These are phyloP conservation scores for Mugil cephalus DNA, from an alignment of 2,113 vertebrate genomes.

Conservation along the genomic window DNA sequence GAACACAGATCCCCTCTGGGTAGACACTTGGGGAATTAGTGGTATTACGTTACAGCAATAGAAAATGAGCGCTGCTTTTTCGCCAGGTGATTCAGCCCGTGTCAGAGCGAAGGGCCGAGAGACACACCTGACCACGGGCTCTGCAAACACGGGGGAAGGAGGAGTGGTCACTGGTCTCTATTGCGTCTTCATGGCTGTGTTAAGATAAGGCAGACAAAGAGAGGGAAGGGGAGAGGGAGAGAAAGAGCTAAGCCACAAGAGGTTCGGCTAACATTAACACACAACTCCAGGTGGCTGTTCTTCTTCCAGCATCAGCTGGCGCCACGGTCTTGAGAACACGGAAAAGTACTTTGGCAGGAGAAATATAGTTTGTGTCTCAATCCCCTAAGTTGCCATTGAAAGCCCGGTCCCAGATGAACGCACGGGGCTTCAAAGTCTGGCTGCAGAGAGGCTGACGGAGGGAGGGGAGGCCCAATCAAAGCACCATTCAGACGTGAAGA, in stretches of 20 bases:
- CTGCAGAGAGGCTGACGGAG: slow-evolving; percentile 3
- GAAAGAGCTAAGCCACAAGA: not conserved
- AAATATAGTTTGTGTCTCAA: slow-evolving; percentile 42
- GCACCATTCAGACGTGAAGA: slow-evolving; percentile 10
- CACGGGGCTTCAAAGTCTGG: slow-evolving; percentile 30
- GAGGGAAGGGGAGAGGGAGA: not conserved
- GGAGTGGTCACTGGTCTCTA: slow-evolving; percentile 17
- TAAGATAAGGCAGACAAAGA: not conserved
- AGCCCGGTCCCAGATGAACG: not conserved
- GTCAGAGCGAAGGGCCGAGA: not conserved
- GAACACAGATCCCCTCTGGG: not conserved
- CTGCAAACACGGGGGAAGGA: slow-evolving; percentile 13
- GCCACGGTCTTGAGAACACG: slow-evolving; percentile 42
- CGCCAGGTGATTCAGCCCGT: slow-evolving; percentile 12
- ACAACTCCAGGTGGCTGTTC: slow-evolving; percentile 44
- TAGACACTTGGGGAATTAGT: not conserved
- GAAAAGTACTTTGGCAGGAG: slow-evolving; percentile 58
- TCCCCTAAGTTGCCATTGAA: slow-evolving; percentile 19
- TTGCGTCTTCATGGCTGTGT: slow-evolving; percentile 11
- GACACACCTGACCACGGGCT: slow-evolving; percentile 8
- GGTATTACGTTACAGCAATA: slow-evolving; percentile 28
- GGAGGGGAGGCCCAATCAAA: slow-evolving; percentile 39
- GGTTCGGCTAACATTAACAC: slow-evolving; percentile 34
- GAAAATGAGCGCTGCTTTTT: slow-evolving; percentile 6
- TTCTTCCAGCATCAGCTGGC: slow-evolving; percentile 36